Evolutionary conservation across 2,797 vertebrate species (phyloP), one percentile per base, ranked within the genome.

Genomic region (Taeniopygia guttata): DNA sequence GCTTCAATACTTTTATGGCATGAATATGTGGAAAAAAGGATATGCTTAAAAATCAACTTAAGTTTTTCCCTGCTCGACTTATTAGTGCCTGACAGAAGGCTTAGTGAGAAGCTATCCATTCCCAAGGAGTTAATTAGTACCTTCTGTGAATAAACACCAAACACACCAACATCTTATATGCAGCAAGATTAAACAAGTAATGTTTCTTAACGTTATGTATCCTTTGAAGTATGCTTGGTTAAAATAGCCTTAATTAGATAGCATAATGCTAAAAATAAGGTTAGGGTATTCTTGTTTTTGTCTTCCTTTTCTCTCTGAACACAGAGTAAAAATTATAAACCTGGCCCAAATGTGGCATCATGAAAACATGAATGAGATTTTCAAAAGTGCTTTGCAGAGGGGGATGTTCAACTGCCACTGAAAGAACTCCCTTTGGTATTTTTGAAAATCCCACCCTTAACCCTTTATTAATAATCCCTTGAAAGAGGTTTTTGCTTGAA

Each of bases 401-500:
- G 29, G 27, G 16, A 51, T 77, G 13, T 67, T 92, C 48, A 73
- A 4, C 48, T 66, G 43, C 69, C 20, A 43, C 14, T 86, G 77
- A 90, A 78, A 69, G 59, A 95, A 85, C 25, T 94, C 87, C 87
- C 89, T 25, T 67, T 3, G 30, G 83, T 88, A 63, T 87, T 95
- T 89, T 56, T 84, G 30, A 88, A 94, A 92, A 93, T 93, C 74
- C 51, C 34, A 86, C 78, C 92, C 91, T 67, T 92, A 94, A 92
- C 95, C 86, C 74, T 88, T 93, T 93, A 84, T 82, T 90, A 64
- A 75, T 58, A 85, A 90, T 84, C 80, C 63, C 94, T 92, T 97
- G 90, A 95, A 96, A 95, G 60, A 64, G 88, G 64, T 74, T 96
- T 96, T 97, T 93, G 81, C 91, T 95, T 63, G 75, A 70, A 91